Base-by-base conservation (phyloP, 2,888 invertebrate genomes). In the Ptychoptera albimana region DNA sequence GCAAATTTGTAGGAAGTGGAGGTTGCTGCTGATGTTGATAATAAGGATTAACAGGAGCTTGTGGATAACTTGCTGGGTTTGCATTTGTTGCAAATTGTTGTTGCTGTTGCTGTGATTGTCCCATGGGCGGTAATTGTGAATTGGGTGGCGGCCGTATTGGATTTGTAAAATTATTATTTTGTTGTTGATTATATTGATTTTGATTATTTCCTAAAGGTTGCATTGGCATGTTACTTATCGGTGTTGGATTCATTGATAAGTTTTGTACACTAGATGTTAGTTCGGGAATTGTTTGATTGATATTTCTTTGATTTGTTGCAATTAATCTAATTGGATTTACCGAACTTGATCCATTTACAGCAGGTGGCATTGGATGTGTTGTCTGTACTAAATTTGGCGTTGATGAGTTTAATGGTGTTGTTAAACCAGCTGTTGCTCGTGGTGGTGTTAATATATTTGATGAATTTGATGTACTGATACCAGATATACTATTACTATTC, bases 241-340 rank as follows among this genome's bases (percentile, higher is more conserved):
- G n/a, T 23, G 23, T 23, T 23, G 23, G 39, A n/a, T 30, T 44
- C 10, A 49, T 38, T 29, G 51, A 40, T 10, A 55, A 32, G 46
- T 52, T 53, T 46, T 53, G 53, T 52, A 55, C 51, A 34, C 51
- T 52, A 30, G 40, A 46, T 39, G 39, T 54, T 41, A 53, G 42
- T 46, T 49, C 51, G 15, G 37, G 16, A 15, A 41, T n/a, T 23
- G 37, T 45, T 34, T 40, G 42, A 30, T 43, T 39, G 16, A 35
- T 31, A n/a, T 15, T 12, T 36, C 10, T n/a, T 9, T 12, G 32
- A 11, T 23, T 23, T 23, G 23, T 23, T 23, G 7, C 7, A 23
- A 5, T 23, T 7, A 23, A 5, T 23, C 23, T 7, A 23, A 12
- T 23, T 15, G 13, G 32, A 10, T 37, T 37, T 4, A 13, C 37